A percentile compares a stretch with the other conserved stretches of the same genome.
Conservation (phyloP, 2,113 vertebrate species). For the Urocolius indicus region DNA sequence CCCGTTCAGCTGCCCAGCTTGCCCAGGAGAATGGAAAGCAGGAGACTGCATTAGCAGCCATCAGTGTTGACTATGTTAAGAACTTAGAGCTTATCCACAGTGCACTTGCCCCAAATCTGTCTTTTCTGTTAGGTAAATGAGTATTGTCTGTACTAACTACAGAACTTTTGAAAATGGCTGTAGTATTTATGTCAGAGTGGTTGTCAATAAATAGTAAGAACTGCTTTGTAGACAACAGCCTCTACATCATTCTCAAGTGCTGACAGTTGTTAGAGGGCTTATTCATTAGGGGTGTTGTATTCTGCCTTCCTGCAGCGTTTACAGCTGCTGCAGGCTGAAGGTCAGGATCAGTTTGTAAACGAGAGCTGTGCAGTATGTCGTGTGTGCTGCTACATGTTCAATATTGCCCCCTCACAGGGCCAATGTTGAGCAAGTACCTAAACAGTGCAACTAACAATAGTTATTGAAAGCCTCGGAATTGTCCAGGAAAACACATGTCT, state of each 20-base stretch:
- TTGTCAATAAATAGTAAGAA: background rate
- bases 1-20: background rate
- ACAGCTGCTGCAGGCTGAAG: no score
- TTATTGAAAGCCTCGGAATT: background rate
- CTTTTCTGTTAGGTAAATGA: background rate
- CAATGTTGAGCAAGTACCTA: background rate
- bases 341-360: no score
- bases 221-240: background rate
- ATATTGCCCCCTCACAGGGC: background rate
- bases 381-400: no score
- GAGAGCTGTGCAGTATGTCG: no score
- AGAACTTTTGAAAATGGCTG: background rate
- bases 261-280: background rate
- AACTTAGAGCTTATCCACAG: background rate
- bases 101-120: background rate
- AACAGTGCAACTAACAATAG: background rate
- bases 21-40: background rate
- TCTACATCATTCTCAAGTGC: background rate
- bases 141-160: background rate
- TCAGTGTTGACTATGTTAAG: background rate
- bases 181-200: background rate
- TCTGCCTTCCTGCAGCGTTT: background rate
- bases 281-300: background rate
- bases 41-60: background rate
- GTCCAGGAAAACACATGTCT: background rate